These are phyloP conservation scores for Boulengeromyrus knoepffleri DNA, from an alignment of 2,113 vertebrate genomes.

Conservation along the genomic window DNA sequence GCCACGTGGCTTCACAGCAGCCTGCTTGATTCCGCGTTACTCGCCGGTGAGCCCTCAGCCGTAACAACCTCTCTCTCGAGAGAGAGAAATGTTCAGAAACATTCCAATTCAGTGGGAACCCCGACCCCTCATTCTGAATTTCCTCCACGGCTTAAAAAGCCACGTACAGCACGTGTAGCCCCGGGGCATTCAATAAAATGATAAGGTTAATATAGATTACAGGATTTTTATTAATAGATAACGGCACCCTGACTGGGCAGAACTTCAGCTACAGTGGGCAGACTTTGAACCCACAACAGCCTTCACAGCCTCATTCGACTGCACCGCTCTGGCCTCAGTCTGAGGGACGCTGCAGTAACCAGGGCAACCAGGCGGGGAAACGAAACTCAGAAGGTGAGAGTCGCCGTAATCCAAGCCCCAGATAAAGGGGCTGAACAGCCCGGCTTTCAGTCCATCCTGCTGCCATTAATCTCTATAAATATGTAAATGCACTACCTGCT, in stretches of 20 bases:
- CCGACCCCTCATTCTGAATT: background rate
- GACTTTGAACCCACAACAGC: background rate
- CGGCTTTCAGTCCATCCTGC: background rate
- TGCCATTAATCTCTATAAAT: constrained; percentile 6
- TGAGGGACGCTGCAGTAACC: background rate
- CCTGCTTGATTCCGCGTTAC: background rate
- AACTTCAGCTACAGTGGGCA: background rate
- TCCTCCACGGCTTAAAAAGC: background rate
- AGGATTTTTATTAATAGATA: background rate
- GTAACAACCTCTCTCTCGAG: background rate
- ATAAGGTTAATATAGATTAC: background rate
- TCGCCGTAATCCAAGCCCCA: background rate
- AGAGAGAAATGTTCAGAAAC: background rate
- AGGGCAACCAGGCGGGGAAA: background rate
- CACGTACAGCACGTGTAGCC: background rate
- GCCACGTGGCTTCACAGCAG: background rate
- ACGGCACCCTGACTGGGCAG: background rate
- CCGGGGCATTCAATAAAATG: background rate
- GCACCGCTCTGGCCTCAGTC: background rate
- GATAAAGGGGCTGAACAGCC: background rate
- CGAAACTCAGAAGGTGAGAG: background rate
- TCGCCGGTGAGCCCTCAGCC: background rate
- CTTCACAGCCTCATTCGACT: no score
- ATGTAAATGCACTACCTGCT: constrained; percentile 10
- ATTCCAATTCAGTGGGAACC: background rate